phyloP scores from a whole-genome alignment of 2,888 invertebrate genomes.

The Pyrrhia umbra region DNA sequence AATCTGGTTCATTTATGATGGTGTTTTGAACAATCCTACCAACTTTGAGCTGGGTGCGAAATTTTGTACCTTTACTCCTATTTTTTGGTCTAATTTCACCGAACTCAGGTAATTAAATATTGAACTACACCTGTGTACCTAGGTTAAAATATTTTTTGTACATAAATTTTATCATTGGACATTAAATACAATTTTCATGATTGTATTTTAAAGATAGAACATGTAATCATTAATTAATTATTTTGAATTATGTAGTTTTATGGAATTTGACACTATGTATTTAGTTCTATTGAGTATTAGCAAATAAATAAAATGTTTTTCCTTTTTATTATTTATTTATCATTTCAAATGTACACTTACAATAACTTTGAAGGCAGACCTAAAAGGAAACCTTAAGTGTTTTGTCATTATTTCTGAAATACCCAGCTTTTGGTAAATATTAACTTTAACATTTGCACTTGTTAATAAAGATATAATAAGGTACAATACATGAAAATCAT shows the following conservation, averaged over 20 bases:
- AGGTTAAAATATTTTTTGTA: background rate
- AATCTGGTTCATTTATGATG: too few species aligned
- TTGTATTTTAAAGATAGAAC: background rate
- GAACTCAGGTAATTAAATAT: too few species aligned
- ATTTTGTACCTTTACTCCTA: too few species aligned
- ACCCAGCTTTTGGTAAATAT: slow-evolving; percentile 55
- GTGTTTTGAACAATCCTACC: too few species aligned
- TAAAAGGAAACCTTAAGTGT: slow-evolving; percentile 59
- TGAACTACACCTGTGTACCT: too few species aligned
- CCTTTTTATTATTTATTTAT: slow-evolving; percentile 67
- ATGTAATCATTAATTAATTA: background rate
- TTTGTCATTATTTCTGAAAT: slow-evolving; percentile 60
- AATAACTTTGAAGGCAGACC: slow-evolving; percentile 72
- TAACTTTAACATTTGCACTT: slow-evolving; percentile 58
- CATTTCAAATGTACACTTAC: slow-evolving; percentile 75
- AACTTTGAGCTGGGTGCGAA: too few species aligned
- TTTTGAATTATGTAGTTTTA: background rate
- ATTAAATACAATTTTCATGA: background rate
- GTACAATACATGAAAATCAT: slow-evolving; percentile 60
- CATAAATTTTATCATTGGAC: background rate
- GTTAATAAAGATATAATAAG: slow-evolving; percentile 44
- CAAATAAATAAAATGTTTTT: slow-evolving; percentile 55
- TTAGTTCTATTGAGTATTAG: slow-evolving; percentile 7
- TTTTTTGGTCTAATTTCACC: too few species aligned
- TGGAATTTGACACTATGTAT: slow-evolving; percentile 1